Percentiles rank a stretch among this genome's conserved stretches.
Conservation (phyloP, 2,797 vertebrate species). For the Poecilia picta region DNA sequence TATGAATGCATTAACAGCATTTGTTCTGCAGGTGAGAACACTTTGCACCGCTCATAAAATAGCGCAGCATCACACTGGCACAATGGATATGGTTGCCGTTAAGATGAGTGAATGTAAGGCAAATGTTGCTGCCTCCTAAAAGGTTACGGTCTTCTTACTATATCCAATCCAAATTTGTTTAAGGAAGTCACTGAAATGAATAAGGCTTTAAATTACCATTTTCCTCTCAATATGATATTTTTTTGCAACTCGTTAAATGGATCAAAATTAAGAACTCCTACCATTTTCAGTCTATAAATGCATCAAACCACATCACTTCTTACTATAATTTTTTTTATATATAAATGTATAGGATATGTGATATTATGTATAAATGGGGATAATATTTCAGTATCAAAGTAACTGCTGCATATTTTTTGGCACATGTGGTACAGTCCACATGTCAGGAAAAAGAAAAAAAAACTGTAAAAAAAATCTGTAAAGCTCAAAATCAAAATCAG, state of each 20-base stretch:
- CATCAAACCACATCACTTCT: neutral
- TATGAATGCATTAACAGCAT: slow-evolving; percentile 59
- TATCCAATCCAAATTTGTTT: neutral
- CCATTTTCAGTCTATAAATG: neutral
- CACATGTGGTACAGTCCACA: neutral
- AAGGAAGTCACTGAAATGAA: neutral
- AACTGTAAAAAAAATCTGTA: neutral
- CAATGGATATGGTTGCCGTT: slow-evolving; percentile 11
- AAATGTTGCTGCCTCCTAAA: slow-evolving; percentile 2
- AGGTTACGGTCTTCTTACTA: neutral
- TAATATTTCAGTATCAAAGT: neutral
- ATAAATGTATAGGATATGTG: neutral
- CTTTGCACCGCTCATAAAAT: slow-evolving; percentile 31
- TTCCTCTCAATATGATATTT: neutral
- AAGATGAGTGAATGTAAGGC: slow-evolving; percentile 17
- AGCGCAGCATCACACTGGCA: slow-evolving; percentile 20
- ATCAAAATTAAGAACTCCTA: neutral
- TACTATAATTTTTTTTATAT: neutral
- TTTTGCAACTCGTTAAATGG: neutral
- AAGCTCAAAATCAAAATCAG: neutral
- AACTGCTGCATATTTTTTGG: neutral
- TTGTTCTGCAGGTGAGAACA: slow-evolving; percentile 56
- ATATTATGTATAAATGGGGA: neutral
- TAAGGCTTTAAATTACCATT: neutral
- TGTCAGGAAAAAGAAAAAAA: neutral